Percentiles rank a stretch among this genome's conserved stretches.
Conservation (phyloP, 2,888 invertebrate genomes). For the Perizoma flavofasciatum region DNA sequence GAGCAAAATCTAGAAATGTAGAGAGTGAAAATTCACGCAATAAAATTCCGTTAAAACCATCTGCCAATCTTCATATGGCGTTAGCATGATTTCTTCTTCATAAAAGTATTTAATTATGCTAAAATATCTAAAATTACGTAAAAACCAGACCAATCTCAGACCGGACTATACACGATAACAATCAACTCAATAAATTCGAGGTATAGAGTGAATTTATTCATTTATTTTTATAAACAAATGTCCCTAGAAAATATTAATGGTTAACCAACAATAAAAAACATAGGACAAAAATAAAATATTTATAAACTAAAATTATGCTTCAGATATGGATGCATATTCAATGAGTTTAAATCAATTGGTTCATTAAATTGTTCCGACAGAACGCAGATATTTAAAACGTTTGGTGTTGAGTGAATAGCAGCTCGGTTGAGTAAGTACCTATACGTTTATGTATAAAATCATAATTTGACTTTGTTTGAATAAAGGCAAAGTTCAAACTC, state of each 20-base stretch:
- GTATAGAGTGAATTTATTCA: no score
- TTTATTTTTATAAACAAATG: background rate
- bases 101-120: conserved; percentile 1
- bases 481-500: no score
- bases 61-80: conserved; percentile 1
- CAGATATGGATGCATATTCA: conserved; percentile 33
- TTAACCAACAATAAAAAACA: background rate
- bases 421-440: background rate
- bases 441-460: no score
- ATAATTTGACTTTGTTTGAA: no score
- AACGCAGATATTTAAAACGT: conserved; percentile 19
- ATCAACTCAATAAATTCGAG: background rate
- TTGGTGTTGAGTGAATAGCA: conserved; percentile 2
- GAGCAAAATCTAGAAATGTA: no score
- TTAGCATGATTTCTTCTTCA: background rate
- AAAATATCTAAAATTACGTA: conserved; percentile 1
- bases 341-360: conserved; percentile 26
- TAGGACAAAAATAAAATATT: conserved; percentile 33
- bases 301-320: conserved; percentile 32
- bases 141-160: background rate
- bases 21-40: no score
- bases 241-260: background rate
- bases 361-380: conserved; percentile 42
- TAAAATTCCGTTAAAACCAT: background rate
- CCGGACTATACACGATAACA: background rate